These are phyloP conservation scores for Drosophila nigritarsus DNA, from an alignment of 2,888 invertebrate genomes.

Conservation along the genomic window DNA sequence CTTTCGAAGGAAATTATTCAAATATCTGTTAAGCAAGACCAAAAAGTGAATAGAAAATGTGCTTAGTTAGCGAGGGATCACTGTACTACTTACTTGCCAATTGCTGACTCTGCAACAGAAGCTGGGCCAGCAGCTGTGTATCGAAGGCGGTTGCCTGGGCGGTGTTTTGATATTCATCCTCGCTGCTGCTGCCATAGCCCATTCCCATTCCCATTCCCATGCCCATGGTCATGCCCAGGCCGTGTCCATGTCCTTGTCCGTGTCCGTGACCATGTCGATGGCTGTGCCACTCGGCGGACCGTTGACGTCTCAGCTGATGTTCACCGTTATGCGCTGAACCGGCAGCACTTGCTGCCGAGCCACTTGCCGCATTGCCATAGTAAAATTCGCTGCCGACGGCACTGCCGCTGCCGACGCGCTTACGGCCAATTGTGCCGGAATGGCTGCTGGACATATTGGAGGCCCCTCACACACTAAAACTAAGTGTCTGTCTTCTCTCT, in stretches of 20 bases:
- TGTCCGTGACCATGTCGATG: slow-evolving; percentile 84
- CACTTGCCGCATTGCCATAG: slow-evolving; percentile 72
- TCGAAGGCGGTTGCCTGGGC: slow-evolving; percentile 85
- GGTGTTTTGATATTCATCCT: slow-evolving; percentile 86
- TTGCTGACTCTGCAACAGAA: slow-evolving; percentile 87
- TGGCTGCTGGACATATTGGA: slow-evolving; percentile 84
- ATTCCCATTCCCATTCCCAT: not conserved
- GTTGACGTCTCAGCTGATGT: slow-evolving; percentile 85
- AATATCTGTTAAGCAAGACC: too few species aligned
- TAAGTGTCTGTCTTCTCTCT: not conserved
- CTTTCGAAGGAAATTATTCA: too few species aligned
- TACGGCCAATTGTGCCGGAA: slow-evolving; percentile 85
- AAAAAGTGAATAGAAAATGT: not conserved
- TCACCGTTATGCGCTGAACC: slow-evolving; percentile 67
- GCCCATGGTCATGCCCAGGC: not conserved
- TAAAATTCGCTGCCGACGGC: slow-evolving; percentile 83
- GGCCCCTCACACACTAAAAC: not conserved
- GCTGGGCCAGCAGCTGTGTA: slow-evolving; percentile 87
- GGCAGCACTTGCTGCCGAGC: slow-evolving; percentile 15
- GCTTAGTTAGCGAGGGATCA: not conserved
- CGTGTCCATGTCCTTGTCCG: not conserved
- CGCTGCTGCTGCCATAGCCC: slow-evolving; percentile 86
- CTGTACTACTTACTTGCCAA: slow-evolving; percentile 86
- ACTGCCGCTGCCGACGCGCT: slow-evolving; percentile 83
- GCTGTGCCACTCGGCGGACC: slow-evolving; percentile 87